These are phyloP conservation scores for Bathynomus jamesi DNA, from an alignment of 1,140 invertebrate genomes.

Conservation along the genomic window DNA sequence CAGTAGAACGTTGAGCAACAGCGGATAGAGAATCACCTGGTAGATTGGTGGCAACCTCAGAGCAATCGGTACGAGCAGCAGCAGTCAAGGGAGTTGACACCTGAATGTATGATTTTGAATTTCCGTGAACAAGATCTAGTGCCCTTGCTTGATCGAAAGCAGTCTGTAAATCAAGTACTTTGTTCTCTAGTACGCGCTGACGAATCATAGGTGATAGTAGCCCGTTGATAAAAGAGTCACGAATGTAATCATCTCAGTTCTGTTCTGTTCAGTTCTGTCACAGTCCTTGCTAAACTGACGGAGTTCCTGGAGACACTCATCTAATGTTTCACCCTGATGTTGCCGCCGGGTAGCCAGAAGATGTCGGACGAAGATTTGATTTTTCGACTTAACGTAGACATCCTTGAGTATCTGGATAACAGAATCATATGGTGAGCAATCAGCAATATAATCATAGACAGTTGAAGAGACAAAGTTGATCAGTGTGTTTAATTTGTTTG, in stretches of 20 bases:
- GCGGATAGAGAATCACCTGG: no score
- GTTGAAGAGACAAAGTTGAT: not conserved
- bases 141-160: slow-evolving; percentile 20
- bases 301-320: no score
- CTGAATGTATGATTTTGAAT: no score
- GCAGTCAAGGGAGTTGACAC: not conserved
- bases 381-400: not conserved
- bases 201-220: slow-evolving; percentile 12
- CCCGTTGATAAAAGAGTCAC: no score
- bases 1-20: no score
- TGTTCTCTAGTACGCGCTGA: slow-evolving; percentile 24
- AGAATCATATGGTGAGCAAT: not conserved
- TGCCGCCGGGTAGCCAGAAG: not conserved
- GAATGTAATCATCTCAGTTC: no score
- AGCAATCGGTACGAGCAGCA: no score
- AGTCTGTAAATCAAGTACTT: slow-evolving; percentile 10
- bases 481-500: no score
- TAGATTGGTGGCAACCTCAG: no score
- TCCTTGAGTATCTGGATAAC: not conserved
- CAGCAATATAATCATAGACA: not conserved
- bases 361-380: not conserved
- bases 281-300: no score
- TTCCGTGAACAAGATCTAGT: no score
- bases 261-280: slow-evolving; percentile 11
- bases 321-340: no score